Percentiles rank a stretch among this genome's conserved stretches.
phyloP scores from a whole-genome alignment of 2,797 vertebrate genomes.

The Arvicola amphibius region DNA sequence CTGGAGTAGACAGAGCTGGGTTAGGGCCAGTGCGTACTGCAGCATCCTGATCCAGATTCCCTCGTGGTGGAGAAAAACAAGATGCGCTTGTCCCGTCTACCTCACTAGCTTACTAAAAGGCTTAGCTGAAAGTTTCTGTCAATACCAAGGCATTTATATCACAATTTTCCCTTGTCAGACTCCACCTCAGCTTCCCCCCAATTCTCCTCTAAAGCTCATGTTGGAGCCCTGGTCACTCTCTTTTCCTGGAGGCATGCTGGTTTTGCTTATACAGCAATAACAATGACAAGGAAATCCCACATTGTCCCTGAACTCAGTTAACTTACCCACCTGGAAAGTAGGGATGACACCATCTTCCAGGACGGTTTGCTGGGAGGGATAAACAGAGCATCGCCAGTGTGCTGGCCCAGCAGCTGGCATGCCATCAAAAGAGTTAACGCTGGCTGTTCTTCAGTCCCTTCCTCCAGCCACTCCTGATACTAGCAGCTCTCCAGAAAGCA shows the following conservation, averaged over 20 bases:
- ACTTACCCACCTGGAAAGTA: not conserved
- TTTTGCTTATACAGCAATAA: not conserved
- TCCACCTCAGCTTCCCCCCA: not conserved
- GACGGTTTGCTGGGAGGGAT: rapidly evolving
- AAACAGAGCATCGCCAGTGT: rapidly evolving
- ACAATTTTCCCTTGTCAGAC: not conserved
- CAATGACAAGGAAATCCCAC: not conserved
- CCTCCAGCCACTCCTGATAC: constrained; percentile 50
- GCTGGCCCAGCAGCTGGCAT: too few species aligned
- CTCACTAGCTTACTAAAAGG: not conserved
- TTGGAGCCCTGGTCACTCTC: not conserved
- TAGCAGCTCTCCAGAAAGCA: constrained; percentile 76
- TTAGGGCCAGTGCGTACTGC: not conserved
- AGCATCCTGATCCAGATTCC: not conserved
- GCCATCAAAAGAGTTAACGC: not conserved
- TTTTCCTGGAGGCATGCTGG: not conserved
- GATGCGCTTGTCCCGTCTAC: not conserved
- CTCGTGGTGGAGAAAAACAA: not conserved
- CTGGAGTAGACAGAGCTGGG: not conserved
- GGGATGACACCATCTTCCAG: not conserved
- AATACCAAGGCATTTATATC: not conserved
- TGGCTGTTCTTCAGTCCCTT: not conserved
- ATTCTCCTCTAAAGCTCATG: not conserved
- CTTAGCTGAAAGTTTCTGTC: not conserved
- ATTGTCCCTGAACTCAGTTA: not conserved